phyloP scores from a whole-genome alignment of 2,888 invertebrate genomes.

The Actias luna region DNA sequence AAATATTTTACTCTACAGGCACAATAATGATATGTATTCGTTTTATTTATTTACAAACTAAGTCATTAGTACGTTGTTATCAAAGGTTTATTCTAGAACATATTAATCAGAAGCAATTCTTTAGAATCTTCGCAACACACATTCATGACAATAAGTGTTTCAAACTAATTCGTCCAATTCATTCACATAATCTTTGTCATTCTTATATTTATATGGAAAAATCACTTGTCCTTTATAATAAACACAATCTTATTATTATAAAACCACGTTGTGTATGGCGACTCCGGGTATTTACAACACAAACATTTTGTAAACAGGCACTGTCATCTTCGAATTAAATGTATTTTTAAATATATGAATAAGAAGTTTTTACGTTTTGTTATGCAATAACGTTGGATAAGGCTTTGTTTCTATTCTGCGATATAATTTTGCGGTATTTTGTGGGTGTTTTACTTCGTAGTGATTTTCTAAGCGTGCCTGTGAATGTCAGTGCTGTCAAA shows the following conservation, averaged over 20 bases:
- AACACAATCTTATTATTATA: conserved; percentile 49
- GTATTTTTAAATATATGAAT: neutral
- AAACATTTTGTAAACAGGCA: conserved; percentile 36
- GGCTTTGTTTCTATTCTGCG: conserved; percentile 2
- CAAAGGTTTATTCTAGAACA: conserved; percentile 1
- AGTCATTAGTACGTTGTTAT: conserved; percentile 35
- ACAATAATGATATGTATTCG: conserved; percentile 77
- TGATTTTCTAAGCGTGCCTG: conserved; percentile 63
- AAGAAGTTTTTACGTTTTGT: neutral
- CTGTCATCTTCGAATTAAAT: conserved; percentile 23
- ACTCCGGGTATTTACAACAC: conserved; percentile 27
- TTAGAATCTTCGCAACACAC: neutral
- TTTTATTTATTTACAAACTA: conserved; percentile 56
- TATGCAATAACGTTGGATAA: neutral
- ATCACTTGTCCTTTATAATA: conserved; percentile 37
- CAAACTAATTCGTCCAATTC: neutral
- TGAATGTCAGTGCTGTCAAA: conserved; percentile 66
- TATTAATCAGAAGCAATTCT: neutral
- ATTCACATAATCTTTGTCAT: conserved; percentile 25
- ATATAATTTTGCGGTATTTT: conserved; percentile 41
- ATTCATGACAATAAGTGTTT: conserved; percentile 7
- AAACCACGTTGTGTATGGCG: conserved; percentile 53
- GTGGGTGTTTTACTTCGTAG: conserved; percentile 54
- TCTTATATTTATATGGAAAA: conserved; percentile 35
- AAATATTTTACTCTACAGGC: conserved; percentile 64